phyloP scores from a whole-genome alignment of 2,888 invertebrate species.

The Synergus itoensis region DNA sequence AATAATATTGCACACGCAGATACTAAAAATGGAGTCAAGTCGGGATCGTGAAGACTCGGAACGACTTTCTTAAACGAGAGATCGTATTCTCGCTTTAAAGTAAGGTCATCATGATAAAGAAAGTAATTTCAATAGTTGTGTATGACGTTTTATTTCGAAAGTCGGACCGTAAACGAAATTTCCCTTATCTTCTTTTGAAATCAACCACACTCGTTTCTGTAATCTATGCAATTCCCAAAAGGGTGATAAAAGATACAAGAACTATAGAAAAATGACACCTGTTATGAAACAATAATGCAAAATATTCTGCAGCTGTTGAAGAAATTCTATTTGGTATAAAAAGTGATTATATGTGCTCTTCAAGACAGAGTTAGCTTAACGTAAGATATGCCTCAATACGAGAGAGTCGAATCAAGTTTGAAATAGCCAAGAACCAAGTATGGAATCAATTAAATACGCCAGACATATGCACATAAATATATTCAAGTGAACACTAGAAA shows the following conservation, averaged over 20 bases:
- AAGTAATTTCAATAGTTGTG: constrained; percentile 30
- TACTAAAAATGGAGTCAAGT: not conserved
- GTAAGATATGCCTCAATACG: not conserved
- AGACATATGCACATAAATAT: not conserved
- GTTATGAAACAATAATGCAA: too few relatives aligned
- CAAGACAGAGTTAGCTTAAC: not conserved
- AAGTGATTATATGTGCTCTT: not conserved
- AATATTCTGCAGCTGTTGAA: not conserved
- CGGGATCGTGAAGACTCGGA: not conserved
- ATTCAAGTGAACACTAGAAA: constrained; percentile 19
- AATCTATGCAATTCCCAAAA: not conserved
- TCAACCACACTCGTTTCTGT: not conserved
- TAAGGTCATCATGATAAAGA: constrained; percentile 22
- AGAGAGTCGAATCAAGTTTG: not conserved
- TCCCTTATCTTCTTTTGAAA: not conserved
- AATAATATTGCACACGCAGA: not conserved
- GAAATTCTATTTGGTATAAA: not conserved
- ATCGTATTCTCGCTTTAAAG: constrained; percentile 29
- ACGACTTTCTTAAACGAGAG: constrained; percentile 27
- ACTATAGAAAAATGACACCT: too few relatives aligned
- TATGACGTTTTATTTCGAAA: constrained; percentile 25
- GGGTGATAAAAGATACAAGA: not conserved
- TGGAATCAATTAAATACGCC: constrained; percentile 5
- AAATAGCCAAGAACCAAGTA: constrained; percentile 12
- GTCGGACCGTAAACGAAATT: not conserved